Percentiles rank a stretch among this genome's conserved stretches.
Evolutionary conservation across 2,797 vertebrate species (phyloP).

Genomic region (Bradypodion pumilum): DNA sequence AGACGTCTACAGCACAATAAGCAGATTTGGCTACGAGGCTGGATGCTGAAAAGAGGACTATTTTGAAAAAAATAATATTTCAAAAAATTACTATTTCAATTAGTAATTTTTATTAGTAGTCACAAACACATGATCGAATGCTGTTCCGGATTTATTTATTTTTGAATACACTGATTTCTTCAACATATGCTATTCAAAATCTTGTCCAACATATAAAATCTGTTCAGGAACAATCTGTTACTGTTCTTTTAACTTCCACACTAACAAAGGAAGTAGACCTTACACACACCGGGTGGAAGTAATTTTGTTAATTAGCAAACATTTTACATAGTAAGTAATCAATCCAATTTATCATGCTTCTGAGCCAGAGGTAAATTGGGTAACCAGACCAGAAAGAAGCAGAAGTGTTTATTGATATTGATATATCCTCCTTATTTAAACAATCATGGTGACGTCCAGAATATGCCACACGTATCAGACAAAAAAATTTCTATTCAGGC

Average conservation of each 20-base stretch:
- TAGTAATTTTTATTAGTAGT: not conserved
- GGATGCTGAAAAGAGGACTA: no score
- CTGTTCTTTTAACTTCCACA: not conserved
- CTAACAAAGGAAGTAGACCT: no score
- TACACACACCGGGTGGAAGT: no score
- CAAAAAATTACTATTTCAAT: no score
- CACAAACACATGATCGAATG: not conserved
- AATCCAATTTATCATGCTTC: constrained; percentile 47
- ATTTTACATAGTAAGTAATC: not conserved
- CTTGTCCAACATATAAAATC: not conserved
- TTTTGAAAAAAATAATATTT: no score
- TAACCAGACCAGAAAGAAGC: not conserved
- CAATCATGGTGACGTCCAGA: no score
- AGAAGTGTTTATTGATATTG: constrained; percentile 37
- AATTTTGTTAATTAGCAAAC: not conserved
- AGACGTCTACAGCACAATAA: no score
- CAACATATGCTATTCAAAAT: not conserved
- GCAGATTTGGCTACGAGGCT: no score
- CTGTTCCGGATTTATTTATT: no score
- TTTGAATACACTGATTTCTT: not conserved
- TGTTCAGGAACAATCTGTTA: no score
- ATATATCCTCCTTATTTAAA: no score
- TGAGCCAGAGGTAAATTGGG: not conserved
- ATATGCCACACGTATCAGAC: no score
- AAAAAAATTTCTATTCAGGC: not conserved